phyloP scores from a whole-genome alignment of 2,888 invertebrate species.

The Halictus quadricinctus region DNA sequence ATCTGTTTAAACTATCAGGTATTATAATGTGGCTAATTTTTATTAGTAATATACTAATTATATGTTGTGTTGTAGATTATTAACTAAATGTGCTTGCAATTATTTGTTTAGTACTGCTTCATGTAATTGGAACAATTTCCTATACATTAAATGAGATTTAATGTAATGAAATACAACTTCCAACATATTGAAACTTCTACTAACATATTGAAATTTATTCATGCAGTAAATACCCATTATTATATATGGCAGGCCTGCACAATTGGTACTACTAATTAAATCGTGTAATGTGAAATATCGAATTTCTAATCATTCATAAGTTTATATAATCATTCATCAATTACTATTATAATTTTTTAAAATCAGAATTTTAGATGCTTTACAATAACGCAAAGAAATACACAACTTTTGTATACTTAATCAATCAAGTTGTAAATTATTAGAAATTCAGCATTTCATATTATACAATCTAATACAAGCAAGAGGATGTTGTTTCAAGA shows the following conservation, averaged over 20 bases:
- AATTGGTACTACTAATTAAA: neutral
- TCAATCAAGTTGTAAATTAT: neutral
- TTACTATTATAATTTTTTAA: no score
- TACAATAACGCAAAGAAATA: neutral
- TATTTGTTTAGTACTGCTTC: no score
- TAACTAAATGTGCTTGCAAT: no score
- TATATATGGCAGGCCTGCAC: conserved; percentile 8
- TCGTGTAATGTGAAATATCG: neutral
- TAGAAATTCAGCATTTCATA: neutral
- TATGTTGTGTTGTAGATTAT: neutral
- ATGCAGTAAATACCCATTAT: neutral
- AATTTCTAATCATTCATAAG: neutral
- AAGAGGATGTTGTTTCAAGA: neutral
- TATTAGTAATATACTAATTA: neutral
- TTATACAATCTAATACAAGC: neutral
- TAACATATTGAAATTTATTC: neutral
- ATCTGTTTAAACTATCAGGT: neutral
- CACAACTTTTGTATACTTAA: neutral
- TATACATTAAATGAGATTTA: no score
- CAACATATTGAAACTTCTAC: neutral
- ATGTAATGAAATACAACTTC: no score
- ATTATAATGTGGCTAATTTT: neutral
- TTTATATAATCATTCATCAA: no score
- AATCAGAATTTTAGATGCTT: no score
- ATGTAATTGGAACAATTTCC: no score